Evolutionary conservation across 2,113 vertebrate genomes (phyloP).

Genomic region (Esox niger): DNA sequence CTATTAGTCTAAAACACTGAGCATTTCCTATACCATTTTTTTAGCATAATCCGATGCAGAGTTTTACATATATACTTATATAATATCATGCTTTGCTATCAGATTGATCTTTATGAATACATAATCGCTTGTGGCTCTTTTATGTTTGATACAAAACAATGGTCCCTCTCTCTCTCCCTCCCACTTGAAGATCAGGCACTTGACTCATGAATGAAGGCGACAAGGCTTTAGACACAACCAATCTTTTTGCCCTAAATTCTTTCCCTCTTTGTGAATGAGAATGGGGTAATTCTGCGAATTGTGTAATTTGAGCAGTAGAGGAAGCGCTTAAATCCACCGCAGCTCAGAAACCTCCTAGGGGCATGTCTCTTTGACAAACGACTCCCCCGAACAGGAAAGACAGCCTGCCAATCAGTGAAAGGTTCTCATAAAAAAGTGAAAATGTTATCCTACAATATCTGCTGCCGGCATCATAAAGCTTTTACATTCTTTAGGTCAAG

Average conservation of each 20-base stretch:
- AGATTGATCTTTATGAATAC: too few species aligned
- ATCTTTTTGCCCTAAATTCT: conserved; percentile 48
- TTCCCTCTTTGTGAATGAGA: conserved; percentile 66
- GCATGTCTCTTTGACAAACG: conserved; percentile 59
- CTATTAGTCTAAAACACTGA: too few species aligned
- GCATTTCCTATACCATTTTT: too few species aligned
- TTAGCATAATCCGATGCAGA: too few species aligned
- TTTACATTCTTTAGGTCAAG: conserved; percentile 28
- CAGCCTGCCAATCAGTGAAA: conserved; percentile 31
- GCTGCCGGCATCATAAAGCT: conserved; percentile 24
- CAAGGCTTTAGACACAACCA: conserved; percentile 50
- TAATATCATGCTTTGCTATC: too few species aligned
- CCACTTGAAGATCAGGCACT: conserved; percentile 63
- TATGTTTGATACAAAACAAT: conserved; percentile 46
- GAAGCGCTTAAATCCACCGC: conserved; percentile 65
- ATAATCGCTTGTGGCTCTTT: too few species aligned
- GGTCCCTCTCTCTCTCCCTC: conserved; percentile 42
- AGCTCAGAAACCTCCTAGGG: conserved; percentile 47
- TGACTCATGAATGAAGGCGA: conserved; percentile 49
- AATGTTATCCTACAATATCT: conserved; percentile 54
- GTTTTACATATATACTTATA: too few species aligned
- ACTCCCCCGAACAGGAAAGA: conserved; percentile 46
- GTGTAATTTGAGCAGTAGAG: conserved; percentile 51
- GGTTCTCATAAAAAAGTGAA: conserved; percentile 42
- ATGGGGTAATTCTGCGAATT: conserved; percentile 62